A percentile compares a stretch with the other conserved stretches of the same genome.
Conservation (phyloP, 2,113 vertebrate genomes). For the Catharus bicknelli region DNA sequence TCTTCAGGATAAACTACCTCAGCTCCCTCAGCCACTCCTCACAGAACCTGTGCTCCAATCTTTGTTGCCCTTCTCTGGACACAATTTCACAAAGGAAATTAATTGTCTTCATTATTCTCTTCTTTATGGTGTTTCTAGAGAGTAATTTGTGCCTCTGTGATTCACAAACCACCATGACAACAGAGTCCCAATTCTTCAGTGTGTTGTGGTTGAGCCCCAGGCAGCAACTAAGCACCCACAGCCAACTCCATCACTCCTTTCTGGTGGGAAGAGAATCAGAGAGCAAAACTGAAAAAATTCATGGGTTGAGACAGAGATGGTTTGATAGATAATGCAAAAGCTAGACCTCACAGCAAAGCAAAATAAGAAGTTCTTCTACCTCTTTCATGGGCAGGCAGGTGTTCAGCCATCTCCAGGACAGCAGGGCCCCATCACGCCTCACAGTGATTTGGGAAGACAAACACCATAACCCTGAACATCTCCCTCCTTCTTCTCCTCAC, state of each 20-base stretch:
- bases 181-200: neutral
- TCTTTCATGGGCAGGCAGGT: neutral
- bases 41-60: neutral
- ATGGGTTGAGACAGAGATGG: neutral
- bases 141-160: neutral
- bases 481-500: neutral
- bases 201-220: neutral
- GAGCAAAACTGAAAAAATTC: neutral
- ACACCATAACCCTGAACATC: neutral
- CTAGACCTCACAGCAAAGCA: neutral
- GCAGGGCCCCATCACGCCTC: accelerated
- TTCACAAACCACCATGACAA: accelerated
- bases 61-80: neutral
- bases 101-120: neutral
- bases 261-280: neutral
- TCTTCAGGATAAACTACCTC: neutral
- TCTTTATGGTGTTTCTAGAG: neutral
- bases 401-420: neutral
- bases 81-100: neutral
- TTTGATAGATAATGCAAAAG: neutral
- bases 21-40: neutral
- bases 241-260: neutral
- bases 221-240: neutral
- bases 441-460: neutral
- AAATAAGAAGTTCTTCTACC: neutral